Evolutionary conservation across 1,140 invertebrate genomes (phyloP), one percentile per base, ranked within the genome.

Genomic region (Drosophila littoralis): DNA sequence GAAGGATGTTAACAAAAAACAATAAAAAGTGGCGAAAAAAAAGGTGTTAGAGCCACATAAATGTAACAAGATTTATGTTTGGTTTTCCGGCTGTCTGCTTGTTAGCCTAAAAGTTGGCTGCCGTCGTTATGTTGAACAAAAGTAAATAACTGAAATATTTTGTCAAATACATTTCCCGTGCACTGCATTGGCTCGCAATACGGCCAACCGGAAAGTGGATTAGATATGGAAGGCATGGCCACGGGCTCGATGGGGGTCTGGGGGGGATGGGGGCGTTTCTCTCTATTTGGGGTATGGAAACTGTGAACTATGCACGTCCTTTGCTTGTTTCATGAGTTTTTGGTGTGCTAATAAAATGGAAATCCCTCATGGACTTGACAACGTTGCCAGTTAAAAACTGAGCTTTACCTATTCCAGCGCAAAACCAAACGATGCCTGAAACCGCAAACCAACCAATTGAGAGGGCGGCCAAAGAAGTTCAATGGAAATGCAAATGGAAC

Each of bases 51-150:
- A 59, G 68, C 68, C 69, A 77, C 77, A 77, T 82, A 89, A 89
- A 88, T 89, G 83, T 83, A 85, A 77, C 72, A 89, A 86, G 83
- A 89, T 89, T 86, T 86, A 89, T 89, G 84, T 80, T 86, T 82
- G 84, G 84, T 79, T 86, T 84, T 76, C 71, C 75, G 72, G 66
- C 65, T 85, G 82, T 81, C 82, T 86, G 82, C 81, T 84, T 84
- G 81, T 84, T 84, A 85, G 81, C 81, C 81, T 84, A 84, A 85
- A 84, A 84, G 81, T 84, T 84, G 65, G 45, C 64, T 70, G 35
- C 81, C 72, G 63, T 63, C 72, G 68, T 63, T 77, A 69, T 59
- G 68, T 36, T 77, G 55, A 63, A 64, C 75, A 75, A 77, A 75
- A 75, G 82, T 81, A 81, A 85, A 86, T 86, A 85, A 71, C 78